These are phyloP conservation scores for Microdon myrmicae DNA, from an alignment of 2,888 invertebrate species.

Conservation along the genomic window DNA sequence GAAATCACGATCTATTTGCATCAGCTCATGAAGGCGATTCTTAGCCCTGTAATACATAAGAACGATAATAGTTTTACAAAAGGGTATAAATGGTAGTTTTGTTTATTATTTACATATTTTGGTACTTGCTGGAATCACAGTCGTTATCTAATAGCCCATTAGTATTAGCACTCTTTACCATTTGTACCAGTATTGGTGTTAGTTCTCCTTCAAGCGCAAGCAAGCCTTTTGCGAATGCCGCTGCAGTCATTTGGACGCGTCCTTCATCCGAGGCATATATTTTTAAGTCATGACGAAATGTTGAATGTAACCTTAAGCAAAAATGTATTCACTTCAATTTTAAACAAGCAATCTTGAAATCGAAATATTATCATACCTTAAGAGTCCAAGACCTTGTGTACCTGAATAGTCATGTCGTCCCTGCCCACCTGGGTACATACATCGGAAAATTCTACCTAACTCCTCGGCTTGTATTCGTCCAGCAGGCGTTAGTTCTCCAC, in stretches of 20 bases:
- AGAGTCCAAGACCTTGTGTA: constrained; percentile 93
- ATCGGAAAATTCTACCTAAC: constrained; percentile 96
- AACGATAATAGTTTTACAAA: neutral
- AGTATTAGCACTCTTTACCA: constrained; percentile 99
- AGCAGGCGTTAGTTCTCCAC: constrained; percentile 97
- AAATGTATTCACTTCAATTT: too few relatives aligned
- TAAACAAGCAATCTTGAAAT: neutral
- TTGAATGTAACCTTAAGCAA: constrained; percentile 82
- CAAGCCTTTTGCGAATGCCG: constrained; percentile 98
- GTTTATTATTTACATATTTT: constrained; percentile 81
- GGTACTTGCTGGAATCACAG: constrained; percentile 95
- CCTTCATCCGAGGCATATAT: constrained; percentile 99
- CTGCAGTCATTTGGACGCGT: constrained; percentile 99
- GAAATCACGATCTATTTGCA: constrained; percentile 91
- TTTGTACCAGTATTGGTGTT: constrained; percentile 98
- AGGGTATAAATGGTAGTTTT: neutral
- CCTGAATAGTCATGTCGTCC: constrained; percentile 90
- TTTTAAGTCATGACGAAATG: constrained; percentile 98
- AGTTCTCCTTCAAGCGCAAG: constrained; percentile 97
- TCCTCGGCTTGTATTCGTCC: constrained; percentile 98
- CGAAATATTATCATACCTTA: constrained; percentile 69
- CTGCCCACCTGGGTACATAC: constrained; percentile 99
- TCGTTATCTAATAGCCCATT: constrained; percentile 98
- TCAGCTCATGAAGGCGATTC: constrained; percentile 89
- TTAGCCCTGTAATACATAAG: constrained; percentile 79